These are phyloP conservation scores for Meloidogyne floridensis DNA, from an alignment of 1,140 invertebrate species.

Conservation along the genomic window DNA sequence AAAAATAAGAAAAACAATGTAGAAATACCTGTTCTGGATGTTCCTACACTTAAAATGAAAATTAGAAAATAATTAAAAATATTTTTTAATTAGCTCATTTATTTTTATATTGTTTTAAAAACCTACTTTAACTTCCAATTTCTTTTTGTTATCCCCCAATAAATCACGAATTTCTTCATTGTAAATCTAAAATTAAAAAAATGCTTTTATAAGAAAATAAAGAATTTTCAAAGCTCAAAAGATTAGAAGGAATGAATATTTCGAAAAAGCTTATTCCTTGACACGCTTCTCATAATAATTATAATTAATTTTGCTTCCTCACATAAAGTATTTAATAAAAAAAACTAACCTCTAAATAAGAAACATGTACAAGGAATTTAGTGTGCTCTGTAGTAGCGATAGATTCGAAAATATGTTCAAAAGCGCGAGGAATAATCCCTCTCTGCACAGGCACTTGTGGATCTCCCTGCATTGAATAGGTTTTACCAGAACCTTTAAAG, in stretches of 20 bases:
- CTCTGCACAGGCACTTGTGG: slow-evolving; percentile 70
- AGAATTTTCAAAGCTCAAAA: no score
- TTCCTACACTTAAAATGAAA: slow-evolving; percentile 68
- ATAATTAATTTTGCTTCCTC: no score
- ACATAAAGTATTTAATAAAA: background rate
- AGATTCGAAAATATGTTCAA: slow-evolving; percentile 89
- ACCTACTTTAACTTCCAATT: slow-evolving; percentile 74
- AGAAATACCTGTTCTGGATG: slow-evolving; percentile 71
- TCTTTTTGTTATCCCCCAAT: slow-evolving; percentile 74
- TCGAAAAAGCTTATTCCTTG: no score
- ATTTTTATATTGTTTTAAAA: background rate
- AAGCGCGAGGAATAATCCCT: slow-evolving; percentile 82
- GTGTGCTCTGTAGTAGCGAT: slow-evolving; percentile 79
- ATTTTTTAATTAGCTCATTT: no score
- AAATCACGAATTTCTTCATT: slow-evolving; percentile 83
- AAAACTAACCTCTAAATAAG: slow-evolving; percentile 77
- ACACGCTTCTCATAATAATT: no score
- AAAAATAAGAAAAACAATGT: background rate
- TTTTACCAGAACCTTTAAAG: slow-evolving; percentile 68
- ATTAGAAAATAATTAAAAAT: background rate
- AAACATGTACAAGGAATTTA: slow-evolving; percentile 84
- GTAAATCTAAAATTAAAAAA: slow-evolving; percentile 73
- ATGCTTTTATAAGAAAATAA: background rate
- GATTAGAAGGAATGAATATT: no score
- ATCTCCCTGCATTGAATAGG: slow-evolving; percentile 72